Conservation (phyloP, 2,888 invertebrate species). For the Priocnemis perturbator region DNA sequence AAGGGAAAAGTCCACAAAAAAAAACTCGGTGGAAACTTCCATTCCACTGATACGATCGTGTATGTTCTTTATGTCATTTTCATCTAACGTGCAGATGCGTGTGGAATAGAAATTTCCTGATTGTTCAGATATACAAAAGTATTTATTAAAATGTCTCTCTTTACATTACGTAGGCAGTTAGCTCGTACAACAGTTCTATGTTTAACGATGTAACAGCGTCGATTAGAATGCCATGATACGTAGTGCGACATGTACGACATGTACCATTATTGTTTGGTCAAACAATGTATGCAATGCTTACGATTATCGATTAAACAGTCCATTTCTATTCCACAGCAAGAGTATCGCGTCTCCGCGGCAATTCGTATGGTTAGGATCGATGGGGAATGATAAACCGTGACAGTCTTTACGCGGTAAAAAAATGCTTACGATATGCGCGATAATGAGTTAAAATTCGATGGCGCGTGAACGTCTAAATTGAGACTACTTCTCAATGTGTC, state of each 20-base stretch:
- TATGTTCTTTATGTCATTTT: slow-evolving; percentile 6
- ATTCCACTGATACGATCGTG: slow-evolving; percentile 68
- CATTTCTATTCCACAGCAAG: slow-evolving; percentile 70
- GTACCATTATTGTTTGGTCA: slow-evolving; percentile 2
- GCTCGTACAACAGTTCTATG: background rate
- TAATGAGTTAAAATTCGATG: too few relatives aligned
- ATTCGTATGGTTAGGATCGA: too few relatives aligned
- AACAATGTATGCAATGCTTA: background rate
- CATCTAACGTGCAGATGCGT: slow-evolving; percentile 43
- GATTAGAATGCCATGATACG: background rate
- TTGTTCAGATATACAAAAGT: slow-evolving; percentile 16
- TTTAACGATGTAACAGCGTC: background rate
- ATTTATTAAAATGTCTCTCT: slow-evolving; percentile 8
- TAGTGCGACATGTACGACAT: background rate
- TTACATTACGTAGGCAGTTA: slow-evolving; percentile 10
- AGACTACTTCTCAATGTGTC: too few relatives aligned
- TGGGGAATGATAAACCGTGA: too few relatives aligned
- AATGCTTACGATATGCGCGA: too few relatives aligned
- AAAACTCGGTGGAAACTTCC: slow-evolving; percentile 73
- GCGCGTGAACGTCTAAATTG: too few relatives aligned
- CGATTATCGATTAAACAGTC: slow-evolving; percentile 21
- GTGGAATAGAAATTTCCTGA: slow-evolving; percentile 74
- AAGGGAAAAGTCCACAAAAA: slow-evolving; percentile 14
- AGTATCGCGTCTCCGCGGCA: background rate
- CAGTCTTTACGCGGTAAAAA: too few relatives aligned